Conservation (phyloP, 1,140 invertebrate genomes). For the Pseudomyrmex dendroicus region DNA sequence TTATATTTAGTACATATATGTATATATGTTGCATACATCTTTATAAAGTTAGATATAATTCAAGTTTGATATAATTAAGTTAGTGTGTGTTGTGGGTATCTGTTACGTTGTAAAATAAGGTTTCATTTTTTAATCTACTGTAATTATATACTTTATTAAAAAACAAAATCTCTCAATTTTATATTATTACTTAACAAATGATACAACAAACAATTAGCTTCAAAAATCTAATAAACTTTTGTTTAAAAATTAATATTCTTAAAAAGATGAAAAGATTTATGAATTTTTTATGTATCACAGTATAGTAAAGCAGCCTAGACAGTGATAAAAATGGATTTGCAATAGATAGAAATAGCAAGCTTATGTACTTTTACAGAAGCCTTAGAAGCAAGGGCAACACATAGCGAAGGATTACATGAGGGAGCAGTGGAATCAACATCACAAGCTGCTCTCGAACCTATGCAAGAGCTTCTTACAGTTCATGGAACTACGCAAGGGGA, state of each 20-base stretch:
- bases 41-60: conserved; percentile 75
- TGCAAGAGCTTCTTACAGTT: conserved; percentile 78
- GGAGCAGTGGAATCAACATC: conserved; percentile 72
- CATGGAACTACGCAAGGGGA: conserved; percentile 81
- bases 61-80: conserved; percentile 81
- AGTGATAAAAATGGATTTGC: not conserved
- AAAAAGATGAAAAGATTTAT: conserved; percentile 2
- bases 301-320: not conserved
- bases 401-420: conserved; percentile 79
- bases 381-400: conserved; percentile 77
- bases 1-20: conserved; percentile 25
- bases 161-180: conserved; percentile 25
- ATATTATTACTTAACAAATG: conserved; percentile 31
- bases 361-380: conserved; percentile 70
- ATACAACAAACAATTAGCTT: conserved; percentile 1
- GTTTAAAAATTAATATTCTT: conserved; percentile 4
- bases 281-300: conserved; percentile 9
- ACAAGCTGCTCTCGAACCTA: conserved; percentile 70
- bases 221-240: conserved; percentile 8
- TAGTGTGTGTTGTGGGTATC: conserved; percentile 80
- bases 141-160: conserved; percentile 59
- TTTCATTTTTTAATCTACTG: conserved; percentile 79
- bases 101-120: conserved; percentile 81
- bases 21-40: conserved; percentile 60
- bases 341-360: not conserved